These are phyloP conservation scores for Anolis sagrei DNA, from an alignment of 2,113 vertebrate genomes.

Conservation along the genomic window DNA sequence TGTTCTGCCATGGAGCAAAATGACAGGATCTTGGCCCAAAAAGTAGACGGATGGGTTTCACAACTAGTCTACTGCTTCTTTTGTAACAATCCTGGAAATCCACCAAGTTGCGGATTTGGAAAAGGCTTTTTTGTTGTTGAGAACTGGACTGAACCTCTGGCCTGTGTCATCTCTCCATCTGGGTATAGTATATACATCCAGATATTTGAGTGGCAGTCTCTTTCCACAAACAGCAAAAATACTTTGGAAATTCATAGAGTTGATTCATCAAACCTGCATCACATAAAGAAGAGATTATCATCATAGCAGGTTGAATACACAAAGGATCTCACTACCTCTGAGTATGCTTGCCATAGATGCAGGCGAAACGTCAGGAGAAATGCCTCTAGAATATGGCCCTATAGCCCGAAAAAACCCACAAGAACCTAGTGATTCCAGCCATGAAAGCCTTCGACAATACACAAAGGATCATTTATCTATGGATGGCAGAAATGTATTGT, in stretches of 20 bases:
- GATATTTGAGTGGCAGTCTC: neutral
- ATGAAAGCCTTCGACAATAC: too few species aligned
- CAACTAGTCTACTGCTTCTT: neutral
- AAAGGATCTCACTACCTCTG: too few species aligned
- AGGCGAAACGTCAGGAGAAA: too few species aligned
- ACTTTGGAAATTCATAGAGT: neutral
- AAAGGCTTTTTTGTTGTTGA: neutral
- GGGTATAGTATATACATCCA: neutral
- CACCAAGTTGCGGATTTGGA: neutral
- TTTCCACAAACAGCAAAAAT: neutral
- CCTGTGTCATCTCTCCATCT: neutral
- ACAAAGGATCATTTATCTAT: too few species aligned
- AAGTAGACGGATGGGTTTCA: neutral
- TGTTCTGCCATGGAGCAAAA: neutral
- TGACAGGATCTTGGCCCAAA: rapidly evolving
- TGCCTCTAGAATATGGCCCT: too few species aligned
- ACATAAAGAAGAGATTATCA: neutral
- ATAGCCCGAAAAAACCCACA: too few species aligned
- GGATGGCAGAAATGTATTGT: too few species aligned
- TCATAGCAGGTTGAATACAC: too few species aligned
- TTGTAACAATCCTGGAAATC: neutral
- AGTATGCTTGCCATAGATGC: too few species aligned
- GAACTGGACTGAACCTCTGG: neutral
- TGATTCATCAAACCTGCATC: neutral
- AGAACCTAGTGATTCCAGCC: too few species aligned